Conservation (phyloP, 2,113 vertebrate species). For the Phrynosoma blainvillii region DNA sequence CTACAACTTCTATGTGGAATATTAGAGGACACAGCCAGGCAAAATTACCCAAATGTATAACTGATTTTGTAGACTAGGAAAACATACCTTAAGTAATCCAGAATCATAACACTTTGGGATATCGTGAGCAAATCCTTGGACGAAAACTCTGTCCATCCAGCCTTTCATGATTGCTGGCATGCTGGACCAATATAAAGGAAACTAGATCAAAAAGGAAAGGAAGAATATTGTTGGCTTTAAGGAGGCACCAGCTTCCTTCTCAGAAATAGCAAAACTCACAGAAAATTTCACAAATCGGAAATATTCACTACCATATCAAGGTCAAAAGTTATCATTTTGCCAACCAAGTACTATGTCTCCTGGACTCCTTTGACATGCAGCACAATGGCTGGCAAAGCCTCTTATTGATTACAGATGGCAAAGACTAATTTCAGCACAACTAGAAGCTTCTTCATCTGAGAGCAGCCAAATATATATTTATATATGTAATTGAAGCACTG, state of each 20-base stretch:
- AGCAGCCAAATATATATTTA: background rate
- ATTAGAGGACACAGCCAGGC: background rate
- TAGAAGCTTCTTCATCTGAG: background rate
- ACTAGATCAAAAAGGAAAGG: conserved; percentile 60
- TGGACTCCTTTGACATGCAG: no score
- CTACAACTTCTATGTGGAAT: background rate
- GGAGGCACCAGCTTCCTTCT: background rate
- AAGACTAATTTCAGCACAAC: background rate
- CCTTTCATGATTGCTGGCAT: conserved; percentile 81
- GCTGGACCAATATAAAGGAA: conserved; percentile 80
- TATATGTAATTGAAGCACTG: background rate
- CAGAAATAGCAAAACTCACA: background rate
- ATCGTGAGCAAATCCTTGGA: conserved; percentile 76
- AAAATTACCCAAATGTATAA: background rate
- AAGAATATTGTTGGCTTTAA: conserved; percentile 1
- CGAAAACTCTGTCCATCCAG: conserved; percentile 81
- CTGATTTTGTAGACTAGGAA: background rate
- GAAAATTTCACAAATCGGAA: background rate
- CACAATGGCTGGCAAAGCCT: background rate
- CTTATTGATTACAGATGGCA: background rate
- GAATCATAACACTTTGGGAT: conserved; percentile 61
- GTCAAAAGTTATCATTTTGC: no score
- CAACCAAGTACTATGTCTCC: no score
- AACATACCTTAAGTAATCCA: conserved; percentile 75
- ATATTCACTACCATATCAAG: background rate